These are phyloP conservation scores for Phrixothrix hirtus DNA, from an alignment of 2,888 invertebrate species.

Conservation along the genomic window DNA sequence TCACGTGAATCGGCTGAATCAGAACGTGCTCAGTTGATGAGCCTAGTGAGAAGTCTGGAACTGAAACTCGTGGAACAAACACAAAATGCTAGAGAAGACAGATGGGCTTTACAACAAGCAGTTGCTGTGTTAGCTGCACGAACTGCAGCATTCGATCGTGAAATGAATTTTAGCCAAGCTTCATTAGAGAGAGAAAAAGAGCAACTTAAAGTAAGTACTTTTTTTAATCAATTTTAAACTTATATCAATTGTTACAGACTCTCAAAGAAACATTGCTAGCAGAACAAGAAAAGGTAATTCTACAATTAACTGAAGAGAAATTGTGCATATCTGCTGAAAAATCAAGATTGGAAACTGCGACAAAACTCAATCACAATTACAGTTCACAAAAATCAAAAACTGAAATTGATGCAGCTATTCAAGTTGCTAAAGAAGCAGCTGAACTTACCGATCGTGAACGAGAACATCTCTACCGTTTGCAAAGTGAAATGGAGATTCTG, in stretches of 20 bases:
- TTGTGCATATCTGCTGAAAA: conserved; percentile 54
- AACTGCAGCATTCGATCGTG: conserved; percentile 64
- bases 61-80: conserved; percentile 63
- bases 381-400: conserved; percentile 49
- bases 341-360: conserved; percentile 49
- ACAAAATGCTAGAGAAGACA: conserved; percentile 54
- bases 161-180: conserved; percentile 63
- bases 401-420: conserved; percentile 54
- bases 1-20: conserved; percentile 61
- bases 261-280: conserved; percentile 62
- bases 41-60: conserved; percentile 61
- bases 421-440: conserved; percentile 53
- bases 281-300: conserved; percentile 63
- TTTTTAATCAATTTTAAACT: background rate
- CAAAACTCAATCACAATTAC: conserved; percentile 48
- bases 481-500: conserved; percentile 48
- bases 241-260: conserved; percentile 52
- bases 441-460: conserved; percentile 52
- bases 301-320: conserved; percentile 64
- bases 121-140: conserved; percentile 64
- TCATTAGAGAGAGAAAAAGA: conserved; percentile 64
- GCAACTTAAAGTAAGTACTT: conserved; percentile 59
- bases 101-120: conserved; percentile 62
- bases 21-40: conserved; percentile 61
- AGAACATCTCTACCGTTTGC: conserved; percentile 45